Conservation (phyloP, 2,888 invertebrate genomes). For the Micropterix aruncella region DNA sequence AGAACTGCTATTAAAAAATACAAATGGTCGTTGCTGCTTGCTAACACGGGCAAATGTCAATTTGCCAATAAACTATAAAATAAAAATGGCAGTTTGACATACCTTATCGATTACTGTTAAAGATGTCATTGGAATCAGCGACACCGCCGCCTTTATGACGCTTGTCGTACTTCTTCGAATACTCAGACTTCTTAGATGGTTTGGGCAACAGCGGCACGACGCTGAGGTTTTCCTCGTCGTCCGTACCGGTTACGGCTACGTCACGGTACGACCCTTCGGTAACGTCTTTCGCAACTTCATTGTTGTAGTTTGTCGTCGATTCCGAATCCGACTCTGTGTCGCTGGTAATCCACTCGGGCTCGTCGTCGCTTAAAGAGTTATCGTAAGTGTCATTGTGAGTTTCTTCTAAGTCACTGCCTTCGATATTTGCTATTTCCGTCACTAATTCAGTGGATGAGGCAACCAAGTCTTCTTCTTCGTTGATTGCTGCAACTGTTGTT, state of each 20-base stretch:
- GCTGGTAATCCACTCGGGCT: constrained; percentile 11
- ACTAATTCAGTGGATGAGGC: constrained; percentile 12
- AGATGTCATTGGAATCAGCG: constrained; percentile 12
- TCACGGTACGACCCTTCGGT: neutral
- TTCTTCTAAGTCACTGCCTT: constrained; percentile 3
- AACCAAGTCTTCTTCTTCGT: constrained; percentile 13
- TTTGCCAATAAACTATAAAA: too few species aligned
- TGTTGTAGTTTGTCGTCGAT: constrained; percentile 1
- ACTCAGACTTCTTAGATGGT: constrained; percentile 9
- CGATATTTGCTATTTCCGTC: constrained; percentile 5
- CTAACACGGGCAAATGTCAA: too few species aligned
- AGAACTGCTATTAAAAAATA: too few species aligned
- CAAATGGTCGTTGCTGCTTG: too few species aligned
- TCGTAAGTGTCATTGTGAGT: constrained; percentile 12
- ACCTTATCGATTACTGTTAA: constrained; percentile 11
- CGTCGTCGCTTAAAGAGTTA: neutral
- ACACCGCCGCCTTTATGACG: constrained; percentile 9
- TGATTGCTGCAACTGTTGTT: too few species aligned
- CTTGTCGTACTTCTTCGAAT: constrained; percentile 12
- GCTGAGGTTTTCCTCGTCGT: constrained; percentile 5
- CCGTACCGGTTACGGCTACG: constrained; percentile 10
- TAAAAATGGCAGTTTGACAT: too few species aligned
- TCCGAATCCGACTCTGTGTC: neutral
- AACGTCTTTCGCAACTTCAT: neutral
- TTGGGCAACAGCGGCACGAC: constrained; percentile 9